Base-by-base conservation (phyloP, 2,113 vertebrate species). In the Chauna torquata region DNA sequence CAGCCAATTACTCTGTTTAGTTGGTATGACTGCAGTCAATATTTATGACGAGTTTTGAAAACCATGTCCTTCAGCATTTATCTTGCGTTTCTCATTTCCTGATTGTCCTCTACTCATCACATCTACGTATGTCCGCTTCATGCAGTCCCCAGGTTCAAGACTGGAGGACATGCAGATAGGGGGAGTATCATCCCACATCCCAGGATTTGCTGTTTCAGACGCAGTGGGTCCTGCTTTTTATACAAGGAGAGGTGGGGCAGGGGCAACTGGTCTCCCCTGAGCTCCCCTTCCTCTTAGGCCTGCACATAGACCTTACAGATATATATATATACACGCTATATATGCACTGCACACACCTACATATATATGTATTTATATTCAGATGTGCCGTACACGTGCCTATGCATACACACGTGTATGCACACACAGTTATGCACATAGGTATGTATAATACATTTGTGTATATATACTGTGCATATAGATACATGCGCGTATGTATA, bases 51-150 rank as follows among this genome's bases (percentile, higher is more conserved):
- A 11, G 22, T 81, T 92, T 83, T 50, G 82, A 93, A 88, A 27
- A 13, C 34, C 25, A 28, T 12, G 40, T 83, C 90, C 68, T 52
- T 78, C 59, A 77, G 82, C 50, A 64, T n/a, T 42, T 80, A 58
- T 40, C 54, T 58, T 86, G 55, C 55, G 78, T 74, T 88, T 94
- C 79, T 49, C 80, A 28, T 54, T 94, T 94, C 95, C 50, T 88
- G 32, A 49, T 47, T 90, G 75, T 62, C 45, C 58, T 93, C 22
- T 36, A 19, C 57, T 91, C 70, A 54, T 54, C 58, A 32, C 11
- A 27, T 70, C 58, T 89, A 32, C 80, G 50, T 81, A 65, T 81
- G 92, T 47, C 36, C 68, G 0, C 8, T 45, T 78, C 34, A n/a
- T 16, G 8, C 22, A 62, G 49, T 82, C 78, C 66, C 44, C 38